Evolutionary conservation across 2,113 vertebrate genomes (phyloP), one percentile per base, ranked within the genome.

Genomic region (Plestiodon gilberti): DNA sequence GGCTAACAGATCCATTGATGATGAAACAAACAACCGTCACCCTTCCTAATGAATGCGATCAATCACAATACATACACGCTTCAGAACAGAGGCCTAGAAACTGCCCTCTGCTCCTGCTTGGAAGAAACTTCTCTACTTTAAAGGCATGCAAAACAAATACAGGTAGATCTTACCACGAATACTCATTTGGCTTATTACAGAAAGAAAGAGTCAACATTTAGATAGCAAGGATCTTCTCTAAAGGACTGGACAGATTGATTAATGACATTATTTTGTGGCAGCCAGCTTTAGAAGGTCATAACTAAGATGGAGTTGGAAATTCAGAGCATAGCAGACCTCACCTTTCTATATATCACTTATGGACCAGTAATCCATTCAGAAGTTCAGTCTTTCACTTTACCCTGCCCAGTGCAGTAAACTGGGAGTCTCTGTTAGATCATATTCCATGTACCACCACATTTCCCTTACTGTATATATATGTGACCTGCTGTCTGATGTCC

Each of bases 21-120:
- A 92, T 40, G 89, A 93, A 96, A 96, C 95, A 96, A 96, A 95
- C 93, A 95, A 81, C 93, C 93, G 93, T 91, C 95, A 94, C 77
- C 88, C 91, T 91, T 77, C 83, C 90, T 96, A 95, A 97, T 94
- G 94, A 96, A 83, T 78, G 91, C 93, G 93, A 96, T 96, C 94
- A 94, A 95, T 95, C 93, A 94, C 83, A 87, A 90, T 52, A 81
- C 79, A 87, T 79, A 84, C 71, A 86, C 70, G 67, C 0, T 48
- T 94, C 89, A 75, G 81, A 81, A 17, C 78, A 85, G 76, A 85
- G 88, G 89, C 89, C 86, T 90, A 83, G 81, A 78, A 90, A 69
- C 64, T 43, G 35, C 84, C 78, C 87, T 87, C 78, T 83, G 89
- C 83, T 78, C 89, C 82, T 62, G 90, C 35, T 78, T 76, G 92